phyloP scores from a whole-genome alignment of 1,140 invertebrate genomes.

The Brachystomella parvula region DNA sequence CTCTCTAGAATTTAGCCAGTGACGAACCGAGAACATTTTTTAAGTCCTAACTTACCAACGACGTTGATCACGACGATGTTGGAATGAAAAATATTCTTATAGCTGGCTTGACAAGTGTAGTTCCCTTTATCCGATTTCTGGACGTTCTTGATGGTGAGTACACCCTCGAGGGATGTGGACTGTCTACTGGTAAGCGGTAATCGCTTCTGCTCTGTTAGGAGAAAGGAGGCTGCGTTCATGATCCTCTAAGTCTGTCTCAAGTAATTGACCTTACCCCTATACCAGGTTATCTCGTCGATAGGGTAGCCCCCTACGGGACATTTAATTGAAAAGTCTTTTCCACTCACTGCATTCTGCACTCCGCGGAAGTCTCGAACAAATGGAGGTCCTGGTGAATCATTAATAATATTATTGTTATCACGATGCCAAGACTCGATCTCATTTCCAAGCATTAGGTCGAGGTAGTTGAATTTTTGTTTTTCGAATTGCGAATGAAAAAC shows the following conservation, averaged over 20 bases:
- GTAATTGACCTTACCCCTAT: constrained; percentile 43
- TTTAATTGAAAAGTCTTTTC: constrained; percentile 44
- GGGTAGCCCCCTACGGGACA: constrained; percentile 52
- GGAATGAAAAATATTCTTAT: constrained; percentile 46
- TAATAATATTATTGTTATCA: too few relatives aligned
- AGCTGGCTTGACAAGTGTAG: constrained; percentile 49
- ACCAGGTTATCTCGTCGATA: constrained; percentile 46
- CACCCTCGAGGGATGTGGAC: constrained; percentile 56
- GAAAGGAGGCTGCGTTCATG: not conserved
- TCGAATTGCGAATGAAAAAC: too few relatives aligned
- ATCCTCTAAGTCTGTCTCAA: not conserved
- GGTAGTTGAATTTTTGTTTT: too few relatives aligned
- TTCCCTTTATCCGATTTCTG: constrained; percentile 49
- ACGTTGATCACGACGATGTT: constrained; percentile 46
- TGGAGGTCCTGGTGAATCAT: constrained; percentile 46
- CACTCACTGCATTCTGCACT: constrained; percentile 48
- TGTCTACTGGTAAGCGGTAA: constrained; percentile 44
- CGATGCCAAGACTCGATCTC: too few relatives aligned
- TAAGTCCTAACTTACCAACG: constrained; percentile 43
- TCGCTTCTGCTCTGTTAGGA: constrained; percentile 59
- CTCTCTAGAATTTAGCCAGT: not conserved
- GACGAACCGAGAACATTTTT: not conserved
- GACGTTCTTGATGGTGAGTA: constrained; percentile 53
- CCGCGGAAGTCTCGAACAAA: constrained; percentile 46
- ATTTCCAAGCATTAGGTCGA: too few relatives aligned